Percentiles rank a stretch among this genome's conserved stretches.
Evolutionary conservation across 2,888 invertebrate genomes (phyloP).

Genomic region (Baccha elongata): DNA sequence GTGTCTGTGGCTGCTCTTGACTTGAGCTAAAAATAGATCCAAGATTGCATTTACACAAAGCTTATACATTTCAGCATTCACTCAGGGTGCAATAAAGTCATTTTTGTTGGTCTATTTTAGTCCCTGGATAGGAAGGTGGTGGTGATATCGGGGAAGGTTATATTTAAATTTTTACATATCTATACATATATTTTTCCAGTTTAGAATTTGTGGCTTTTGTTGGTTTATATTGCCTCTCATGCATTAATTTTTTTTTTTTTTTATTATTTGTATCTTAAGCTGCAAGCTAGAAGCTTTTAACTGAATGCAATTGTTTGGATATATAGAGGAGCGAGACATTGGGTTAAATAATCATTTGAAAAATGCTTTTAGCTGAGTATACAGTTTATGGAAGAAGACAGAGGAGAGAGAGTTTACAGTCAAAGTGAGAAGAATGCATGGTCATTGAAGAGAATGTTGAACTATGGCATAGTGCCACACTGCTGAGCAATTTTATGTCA

Average conservation of each 20-base stretch:
- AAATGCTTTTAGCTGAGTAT: constrained; percentile 55
- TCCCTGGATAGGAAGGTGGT: neutral
- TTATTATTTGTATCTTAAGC: constrained; percentile 31
- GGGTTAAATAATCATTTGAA: constrained; percentile 69
- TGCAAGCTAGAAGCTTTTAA: constrained; percentile 55
- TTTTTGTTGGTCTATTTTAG: constrained; percentile 18
- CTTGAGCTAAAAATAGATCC: constrained; percentile 40
- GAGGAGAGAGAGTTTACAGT: neutral
- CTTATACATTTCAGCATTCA: constrained; percentile 1
- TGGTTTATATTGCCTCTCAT: neutral
- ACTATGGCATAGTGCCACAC: constrained; percentile 23
- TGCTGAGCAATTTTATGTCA: neutral
- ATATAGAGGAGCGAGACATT: constrained; percentile 30
- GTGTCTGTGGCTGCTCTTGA: constrained; percentile 12
- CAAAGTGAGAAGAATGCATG: constrained; percentile 37
- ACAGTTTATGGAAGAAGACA: neutral
- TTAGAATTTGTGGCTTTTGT: constrained; percentile 18
- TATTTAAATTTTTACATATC: constrained; percentile 12
- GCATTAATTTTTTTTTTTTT: constrained; percentile 13
- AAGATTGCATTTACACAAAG: constrained; percentile 35
- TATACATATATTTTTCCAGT: constrained; percentile 26
- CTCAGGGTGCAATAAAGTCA: neutral
- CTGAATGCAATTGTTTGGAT: constrained; percentile 34
- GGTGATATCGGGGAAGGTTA: neutral
- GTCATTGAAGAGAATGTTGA: constrained; percentile 68